Conservation (phyloP, 2,113 vertebrate genomes). For the Siniperca knerii region DNA sequence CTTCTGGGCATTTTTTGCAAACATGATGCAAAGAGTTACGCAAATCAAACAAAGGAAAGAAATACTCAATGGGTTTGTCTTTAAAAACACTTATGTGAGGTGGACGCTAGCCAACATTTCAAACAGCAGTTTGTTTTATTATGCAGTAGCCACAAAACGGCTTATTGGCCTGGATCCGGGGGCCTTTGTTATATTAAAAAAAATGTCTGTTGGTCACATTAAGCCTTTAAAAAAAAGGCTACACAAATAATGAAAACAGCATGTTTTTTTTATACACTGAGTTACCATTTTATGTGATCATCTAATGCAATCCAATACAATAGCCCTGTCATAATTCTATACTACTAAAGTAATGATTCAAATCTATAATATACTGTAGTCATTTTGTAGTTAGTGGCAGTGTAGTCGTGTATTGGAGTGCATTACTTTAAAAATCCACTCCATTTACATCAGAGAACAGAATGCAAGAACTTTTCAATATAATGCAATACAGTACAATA, state of each 20-base stretch:
- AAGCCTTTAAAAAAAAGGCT: slow-evolving; percentile 11
- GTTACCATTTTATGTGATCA: slow-evolving; percentile 14
- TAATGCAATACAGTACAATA: not conserved
- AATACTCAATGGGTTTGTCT: not conserved
- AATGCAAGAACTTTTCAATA: not conserved
- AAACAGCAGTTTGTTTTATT: slow-evolving; percentile 32
- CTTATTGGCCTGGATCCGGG: slow-evolving; percentile 31
- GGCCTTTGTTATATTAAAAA: slow-evolving; percentile 38
- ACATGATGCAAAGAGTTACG: not conserved
- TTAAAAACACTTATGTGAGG: slow-evolving; percentile 40
- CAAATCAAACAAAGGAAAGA: slow-evolving; percentile 4
- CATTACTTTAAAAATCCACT: not conserved
- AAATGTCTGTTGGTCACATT: slow-evolving; percentile 44
- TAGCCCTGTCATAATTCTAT: not conserved
- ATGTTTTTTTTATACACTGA: slow-evolving; percentile 36
- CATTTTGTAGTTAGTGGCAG: not conserved
- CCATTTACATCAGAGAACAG: not conserved
- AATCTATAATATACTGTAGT: not conserved
- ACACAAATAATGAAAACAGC: slow-evolving; percentile 35
- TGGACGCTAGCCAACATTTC: slow-evolving; percentile 28
- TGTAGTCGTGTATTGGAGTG: not conserved
- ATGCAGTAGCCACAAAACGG: slow-evolving; percentile 48
- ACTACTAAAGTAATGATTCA: not conserved
- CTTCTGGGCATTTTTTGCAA: not conserved
- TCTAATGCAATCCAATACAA: not conserved